Base-by-base conservation (phyloP, 2,888 invertebrate genomes). In the Nemurella pictetii region DNA sequence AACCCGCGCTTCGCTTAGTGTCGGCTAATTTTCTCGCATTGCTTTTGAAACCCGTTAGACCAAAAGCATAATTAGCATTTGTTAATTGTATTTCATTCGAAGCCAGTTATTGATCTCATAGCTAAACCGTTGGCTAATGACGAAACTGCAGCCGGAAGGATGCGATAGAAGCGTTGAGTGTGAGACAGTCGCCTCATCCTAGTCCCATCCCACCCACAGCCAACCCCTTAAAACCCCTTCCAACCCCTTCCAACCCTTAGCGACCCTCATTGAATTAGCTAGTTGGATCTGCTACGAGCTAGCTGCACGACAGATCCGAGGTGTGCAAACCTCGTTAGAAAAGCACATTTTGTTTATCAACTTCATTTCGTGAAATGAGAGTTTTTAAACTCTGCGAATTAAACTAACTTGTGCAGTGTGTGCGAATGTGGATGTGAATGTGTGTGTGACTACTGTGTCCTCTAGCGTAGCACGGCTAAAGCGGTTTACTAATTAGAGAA, bases 401-500 rank as follows among this genome's bases (percentile, higher is more conserved):
- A 55, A 55, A 55, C 55, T 55, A 55, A 55, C 55, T 55, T 55
- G 55, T 7, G 55, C 1, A 55, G 15, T 55, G 55, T 55, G 55
- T 55, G 55, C 55, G 55, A 55, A 55, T 20, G 55, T 20, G 55
- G 20, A 55, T 55, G 55, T 20, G 55, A 55, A 55, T 55, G 55
- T 12, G 55, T 20, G 12, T 7, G 55, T 55, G 55, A 55, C 55
- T n/a, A n/a, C n/a, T 55, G 55, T 55, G 55, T 55, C 55, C 12
- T 55, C 20, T 55, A 55, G 55, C 5, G 5, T 55, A 55, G 55
- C 12, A 55, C 20, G 55, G 55, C 55, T 55, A 55, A 55, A 55
- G 55, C 55, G 55, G 55, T 55, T 12, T 55, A 80, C 80, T 80
- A 20, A 35, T 80, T 80, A 80, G 80, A 30, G 35, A 30, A 35